Evolutionary conservation across 1,140 invertebrate species (phyloP), one percentile per base, ranked within the genome.

Genomic region (Drosophila lini): DNA sequence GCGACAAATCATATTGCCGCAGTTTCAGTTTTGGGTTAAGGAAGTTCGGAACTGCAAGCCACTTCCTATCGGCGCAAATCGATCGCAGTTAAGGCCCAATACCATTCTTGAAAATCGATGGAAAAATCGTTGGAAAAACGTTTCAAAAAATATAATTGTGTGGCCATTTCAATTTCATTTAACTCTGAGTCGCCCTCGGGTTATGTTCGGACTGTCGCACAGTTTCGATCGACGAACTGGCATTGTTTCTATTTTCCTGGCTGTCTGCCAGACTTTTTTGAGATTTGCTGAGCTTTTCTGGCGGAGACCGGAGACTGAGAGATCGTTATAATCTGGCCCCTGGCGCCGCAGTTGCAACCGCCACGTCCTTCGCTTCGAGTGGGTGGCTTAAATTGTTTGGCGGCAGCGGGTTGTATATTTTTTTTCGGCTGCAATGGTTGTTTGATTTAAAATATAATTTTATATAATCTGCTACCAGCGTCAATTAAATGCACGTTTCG

Each of bases 381-480:
- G 83, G 83, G 83, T 88, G 83, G 83, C 57, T 70, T 55, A 60
- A 63, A 68, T 81, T 76, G 59, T 81, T 76, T n/a, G 68, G 32
- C 45, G 64, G 40, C 45, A 45, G 58, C 45, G 58, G 58, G 57
- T 48, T 34, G 50, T 38, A 3, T 63, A 59, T 36, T 63, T 62
- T 69, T 53, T 73, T 80, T 76, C 45, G 45, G 63, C 47, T 70
- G 80, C 55, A 73, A 61, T 77, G 65, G 75, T 76, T 88, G 75
- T 86, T 86, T 86, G 83, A 88, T 88, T 88, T 88, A 89, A 88
- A 88, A 89, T 88, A 88, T 88, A 88, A 89, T 88, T 88, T 88
- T 88, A 73, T 88, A 86, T 88, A 88, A 88, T 88, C 73, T 83
- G 74, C 79, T 86, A 65, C 79, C 74, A 86, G 83, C 84, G 73